These are phyloP conservation scores for Nysson spinosus DNA, from an alignment of 2,888 invertebrate species.

Conservation along the genomic window DNA sequence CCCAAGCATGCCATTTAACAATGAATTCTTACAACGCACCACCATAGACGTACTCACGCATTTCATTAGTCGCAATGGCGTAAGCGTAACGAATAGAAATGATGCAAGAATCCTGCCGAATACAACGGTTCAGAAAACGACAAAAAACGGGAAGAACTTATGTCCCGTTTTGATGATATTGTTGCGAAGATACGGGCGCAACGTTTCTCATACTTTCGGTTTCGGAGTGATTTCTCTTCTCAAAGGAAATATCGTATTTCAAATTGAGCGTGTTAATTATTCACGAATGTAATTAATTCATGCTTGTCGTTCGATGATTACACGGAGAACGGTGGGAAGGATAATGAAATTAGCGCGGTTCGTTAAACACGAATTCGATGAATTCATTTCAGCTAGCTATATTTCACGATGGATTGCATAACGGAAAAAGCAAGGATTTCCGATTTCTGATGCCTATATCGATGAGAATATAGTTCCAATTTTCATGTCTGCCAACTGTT, in stretches of 20 bases:
- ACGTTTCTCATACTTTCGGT: too few species aligned
- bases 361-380: not conserved
- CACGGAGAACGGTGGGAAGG: not conserved
- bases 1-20: not conserved
- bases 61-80: not conserved
- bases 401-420: not conserved
- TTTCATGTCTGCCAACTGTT: slow-evolving; percentile 31
- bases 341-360: not conserved
- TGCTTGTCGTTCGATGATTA: slow-evolving; percentile 2
- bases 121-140: not conserved
- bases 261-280: too few species aligned
- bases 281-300: too few species aligned
- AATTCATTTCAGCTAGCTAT: not conserved
- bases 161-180: too few species aligned
- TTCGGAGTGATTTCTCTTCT: too few species aligned
- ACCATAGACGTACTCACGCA: not conserved
- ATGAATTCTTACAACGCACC: not conserved
- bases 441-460: too few species aligned
- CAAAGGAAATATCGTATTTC: too few species aligned
- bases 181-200: too few species aligned
- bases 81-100: not conserved
- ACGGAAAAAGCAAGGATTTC: not conserved
- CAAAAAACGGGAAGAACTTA: not conserved
- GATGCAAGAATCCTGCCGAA: not conserved
- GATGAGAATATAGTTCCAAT: slow-evolving; percentile 24